These are phyloP conservation scores for Lucilia sericata DNA, from an alignment of 1,140 invertebrate species.

Conservation along the genomic window DNA sequence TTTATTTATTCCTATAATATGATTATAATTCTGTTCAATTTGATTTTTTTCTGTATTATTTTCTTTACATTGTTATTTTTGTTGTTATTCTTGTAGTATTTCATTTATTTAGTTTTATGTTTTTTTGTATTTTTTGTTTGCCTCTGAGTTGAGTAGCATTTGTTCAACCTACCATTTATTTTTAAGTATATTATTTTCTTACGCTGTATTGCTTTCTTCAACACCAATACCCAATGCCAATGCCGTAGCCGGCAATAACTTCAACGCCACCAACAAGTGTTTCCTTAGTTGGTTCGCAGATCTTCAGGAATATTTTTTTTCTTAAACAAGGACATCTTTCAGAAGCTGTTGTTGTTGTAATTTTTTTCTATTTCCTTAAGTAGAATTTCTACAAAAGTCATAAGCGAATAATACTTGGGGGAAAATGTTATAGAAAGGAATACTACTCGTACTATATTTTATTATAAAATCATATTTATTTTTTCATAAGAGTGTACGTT, in stretches of 20 bases:
- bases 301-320: neutral
- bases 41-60: neutral
- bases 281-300: neutral
- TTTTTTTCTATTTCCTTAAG: neutral
- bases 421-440: neutral
- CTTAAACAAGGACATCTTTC: neutral
- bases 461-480: constrained; percentile 3
- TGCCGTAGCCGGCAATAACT: neutral
- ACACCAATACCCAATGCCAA: neutral
- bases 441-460: neutral
- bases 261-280: constrained; percentile 8
- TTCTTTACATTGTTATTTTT: neutral
- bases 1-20: neutral
- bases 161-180: constrained; percentile 29
- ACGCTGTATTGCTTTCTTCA: neutral
- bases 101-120: neutral
- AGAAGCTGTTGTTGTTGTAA: neutral
- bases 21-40: constrained; percentile 29
- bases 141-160: neutral
- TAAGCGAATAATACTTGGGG: neutral
- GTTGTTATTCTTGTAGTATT: neutral
- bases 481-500: neutral
- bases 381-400: neutral
- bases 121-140: neutral
- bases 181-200: constrained; percentile 25